A percentile compares a stretch with the other conserved stretches of the same genome.
Conservation (phyloP, 2,113 vertebrate genomes). For the Solea senegalensis region DNA sequence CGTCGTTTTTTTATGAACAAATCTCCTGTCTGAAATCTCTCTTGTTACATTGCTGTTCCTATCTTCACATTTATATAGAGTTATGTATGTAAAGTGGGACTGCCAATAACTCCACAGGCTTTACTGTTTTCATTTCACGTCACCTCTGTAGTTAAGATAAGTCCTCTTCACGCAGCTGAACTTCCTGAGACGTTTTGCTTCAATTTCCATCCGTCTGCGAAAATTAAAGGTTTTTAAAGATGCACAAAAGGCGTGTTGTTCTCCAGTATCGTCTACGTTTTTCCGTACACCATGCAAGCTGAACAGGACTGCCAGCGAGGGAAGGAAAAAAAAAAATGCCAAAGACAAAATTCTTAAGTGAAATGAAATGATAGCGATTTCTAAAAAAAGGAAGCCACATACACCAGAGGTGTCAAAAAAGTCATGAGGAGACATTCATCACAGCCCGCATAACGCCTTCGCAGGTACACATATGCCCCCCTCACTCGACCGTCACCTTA, state of each 20-base stretch:
- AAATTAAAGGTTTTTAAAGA: slow-evolving; percentile 60
- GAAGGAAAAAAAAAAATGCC: slow-evolving; percentile 32
- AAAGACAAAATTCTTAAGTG: slow-evolving; percentile 83
- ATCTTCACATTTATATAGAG: neutral
- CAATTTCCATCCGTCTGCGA: slow-evolving; percentile 55
- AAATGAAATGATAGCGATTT: slow-evolving; percentile 91
- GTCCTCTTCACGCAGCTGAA: slow-evolving; percentile 39
- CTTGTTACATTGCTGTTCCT: neutral
- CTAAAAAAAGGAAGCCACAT: slow-evolving; percentile 85
- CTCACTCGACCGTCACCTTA: slow-evolving; percentile 86
- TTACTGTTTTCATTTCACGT: slow-evolving; percentile 56
- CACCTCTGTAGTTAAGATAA: slow-evolving; percentile 9
- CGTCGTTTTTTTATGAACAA: no score
- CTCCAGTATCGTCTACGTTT: slow-evolving; percentile 53
- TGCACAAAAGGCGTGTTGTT: slow-evolving; percentile 32
- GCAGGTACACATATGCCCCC: slow-evolving; percentile 50
- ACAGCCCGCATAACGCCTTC: slow-evolving; percentile 77
- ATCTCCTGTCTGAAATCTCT: no score
- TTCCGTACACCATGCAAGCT: slow-evolving; percentile 78
- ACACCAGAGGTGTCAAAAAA: slow-evolving; percentile 87
- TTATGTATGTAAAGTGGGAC: neutral
- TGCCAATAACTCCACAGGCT: slow-evolving; percentile 33
- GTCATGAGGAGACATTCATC: slow-evolving; percentile 92
- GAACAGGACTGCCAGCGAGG: slow-evolving; percentile 80
- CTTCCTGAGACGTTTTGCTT: slow-evolving; percentile 60